phyloP scores from a whole-genome alignment of 1,140 invertebrate species.

The Pseudomyrmex flavicornis region DNA sequence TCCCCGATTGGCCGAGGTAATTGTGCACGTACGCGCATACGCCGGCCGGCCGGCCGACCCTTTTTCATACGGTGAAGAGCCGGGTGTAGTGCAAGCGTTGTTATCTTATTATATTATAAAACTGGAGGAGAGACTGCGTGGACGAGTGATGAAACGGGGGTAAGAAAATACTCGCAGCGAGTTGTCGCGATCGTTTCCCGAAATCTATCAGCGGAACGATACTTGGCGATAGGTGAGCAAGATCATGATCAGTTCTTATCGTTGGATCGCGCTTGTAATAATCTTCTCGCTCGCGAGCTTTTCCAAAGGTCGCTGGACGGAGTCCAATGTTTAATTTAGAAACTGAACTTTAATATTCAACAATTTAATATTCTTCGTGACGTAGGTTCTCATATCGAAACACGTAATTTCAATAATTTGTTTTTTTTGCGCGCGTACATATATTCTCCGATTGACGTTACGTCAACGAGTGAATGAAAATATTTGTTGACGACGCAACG shows the following conservation, averaged over 20 bases:
- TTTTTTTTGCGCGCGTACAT: not conserved
- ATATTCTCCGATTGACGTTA: conserved; percentile 6
- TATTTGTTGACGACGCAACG: conserved; percentile 9
- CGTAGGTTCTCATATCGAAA: not conserved
- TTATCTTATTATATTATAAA: conserved; percentile 47
- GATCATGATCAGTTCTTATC: not conserved
- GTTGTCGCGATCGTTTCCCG: not conserved
- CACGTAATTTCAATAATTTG: not conserved
- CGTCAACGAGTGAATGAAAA: not conserved
- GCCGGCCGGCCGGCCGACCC: conserved; percentile 34
- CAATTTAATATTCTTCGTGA: not conserved
- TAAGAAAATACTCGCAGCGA: conserved; percentile 8
- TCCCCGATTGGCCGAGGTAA: conserved; percentile 66
- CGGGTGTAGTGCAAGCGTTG: conserved; percentile 30
- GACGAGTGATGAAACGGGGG: not conserved
- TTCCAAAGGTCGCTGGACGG: not conserved
- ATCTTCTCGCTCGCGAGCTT: not conserved
- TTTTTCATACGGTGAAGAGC: conserved; percentile 38
- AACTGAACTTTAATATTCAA: not conserved
- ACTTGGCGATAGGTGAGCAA: not conserved
- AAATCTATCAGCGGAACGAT: not conserved
- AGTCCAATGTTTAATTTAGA: not conserved
- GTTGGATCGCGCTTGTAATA: not conserved
- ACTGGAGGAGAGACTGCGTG: not conserved
- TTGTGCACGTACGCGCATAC: conserved; percentile 66